Evolutionary conservation across 2,113 vertebrate species (phyloP).

Genomic region (Marmota monax): DNA sequence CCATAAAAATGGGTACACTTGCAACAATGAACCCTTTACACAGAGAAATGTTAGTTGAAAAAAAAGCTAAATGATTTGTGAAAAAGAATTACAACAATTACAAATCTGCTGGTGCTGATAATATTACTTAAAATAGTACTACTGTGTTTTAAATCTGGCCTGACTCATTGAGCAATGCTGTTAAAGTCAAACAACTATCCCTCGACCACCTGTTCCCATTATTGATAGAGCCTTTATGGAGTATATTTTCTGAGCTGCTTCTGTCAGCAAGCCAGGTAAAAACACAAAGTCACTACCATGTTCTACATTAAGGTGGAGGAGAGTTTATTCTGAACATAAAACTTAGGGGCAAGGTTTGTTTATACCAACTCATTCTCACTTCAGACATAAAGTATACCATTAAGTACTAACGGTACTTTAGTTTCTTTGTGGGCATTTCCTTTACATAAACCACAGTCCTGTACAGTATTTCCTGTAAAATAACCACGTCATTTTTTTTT

Average conservation of each 20-base stretch:
- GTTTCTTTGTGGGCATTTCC: constrained; percentile 74
- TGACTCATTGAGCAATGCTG: neutral
- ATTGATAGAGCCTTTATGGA: neutral
- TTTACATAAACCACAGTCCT: constrained; percentile 74
- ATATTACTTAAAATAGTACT: neutral
- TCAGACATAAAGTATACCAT: constrained; percentile 37
- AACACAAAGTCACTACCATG: neutral
- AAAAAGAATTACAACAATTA: constrained; percentile 40
- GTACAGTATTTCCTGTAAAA: constrained; percentile 76
- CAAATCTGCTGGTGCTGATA: neutral
- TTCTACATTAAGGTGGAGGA: neutral
- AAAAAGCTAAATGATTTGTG: constrained; percentile 38
- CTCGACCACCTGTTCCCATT: constrained; percentile 55
- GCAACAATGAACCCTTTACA: neutral
- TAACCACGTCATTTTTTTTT: constrained; percentile 48
- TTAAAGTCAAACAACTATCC: constrained; percentile 59
- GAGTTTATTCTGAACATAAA: constrained; percentile 44
- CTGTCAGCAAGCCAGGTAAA: constrained; percentile 6
- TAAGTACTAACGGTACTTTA: constrained; percentile 58
- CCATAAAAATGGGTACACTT: neutral
- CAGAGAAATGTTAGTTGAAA: neutral
- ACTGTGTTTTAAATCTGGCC: neutral
- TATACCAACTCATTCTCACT: constrained; percentile 25
- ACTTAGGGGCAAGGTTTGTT: neutral
- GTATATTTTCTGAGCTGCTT: neutral